Base-by-base conservation (phyloP, 2,888 invertebrate species). In the Dryadula phaetusa region DNA sequence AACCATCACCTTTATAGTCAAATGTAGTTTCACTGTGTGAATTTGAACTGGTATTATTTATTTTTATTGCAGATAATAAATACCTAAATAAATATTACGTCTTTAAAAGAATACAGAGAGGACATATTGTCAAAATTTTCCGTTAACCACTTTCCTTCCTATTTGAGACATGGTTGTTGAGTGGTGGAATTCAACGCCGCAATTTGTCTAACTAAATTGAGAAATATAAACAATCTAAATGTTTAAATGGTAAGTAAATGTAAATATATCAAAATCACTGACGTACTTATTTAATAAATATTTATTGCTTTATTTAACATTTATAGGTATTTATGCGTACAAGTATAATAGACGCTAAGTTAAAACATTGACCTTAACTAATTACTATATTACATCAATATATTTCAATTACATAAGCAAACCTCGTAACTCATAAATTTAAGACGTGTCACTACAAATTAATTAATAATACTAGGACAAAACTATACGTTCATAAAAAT, bases 321-420 rank as follows among this genome's bases (percentile, higher is more conserved):
- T 25, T 7, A 52, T 28, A 28, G 0, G 14, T 10, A 28, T 8
- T 1, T 28, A 28, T n/a, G 16, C 40, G 40, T 40, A n/a, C 40
- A 40, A 8, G 16, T 7, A 14, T 32, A n/a, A 22, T 54, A 46
- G 49, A 52, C 52, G 18, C 34, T 49, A 67, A 64, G 67, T 67
- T 34, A 67, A 63, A 63, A 52, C 58, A 37, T 12, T 46, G n/a
- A 58, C 52, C 67, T 54, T 54, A 32, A 22, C 25, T 37, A 34
- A 32, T 52, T 16, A 32, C 5, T 28, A 18, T 62, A 47, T 18
- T 18, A 28, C 6, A 28, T 10, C 18, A 12, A 16, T 54, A 37
- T 65, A 44, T 40, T 40, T 16, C n/a, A 32, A 12, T 52, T 16
- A 52, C 16, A 16, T 52, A 52, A 49, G 10, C 8, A 52, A 28